Evolutionary conservation across 1,140 invertebrate species (phyloP), one percentile per base, ranked within the genome.

Genomic region (Oscheius sp.): DNA sequence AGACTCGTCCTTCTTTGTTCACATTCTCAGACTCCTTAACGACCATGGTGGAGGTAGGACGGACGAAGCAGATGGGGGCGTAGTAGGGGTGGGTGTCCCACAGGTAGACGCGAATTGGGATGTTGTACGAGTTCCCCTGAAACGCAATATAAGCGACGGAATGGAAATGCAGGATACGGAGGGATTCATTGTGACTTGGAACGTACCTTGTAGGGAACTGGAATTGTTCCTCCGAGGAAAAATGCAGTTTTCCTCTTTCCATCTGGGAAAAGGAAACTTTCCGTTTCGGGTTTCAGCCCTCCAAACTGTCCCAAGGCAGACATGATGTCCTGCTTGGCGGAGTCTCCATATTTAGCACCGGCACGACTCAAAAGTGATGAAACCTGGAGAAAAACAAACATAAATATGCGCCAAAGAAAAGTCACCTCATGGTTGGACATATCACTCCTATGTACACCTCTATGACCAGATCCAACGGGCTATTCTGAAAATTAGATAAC

Each of bases 1-100:
- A 97, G 69, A 99, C 90, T 87, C 94, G 94, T 29, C 96, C 96
- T 87, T 91, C 95, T 75, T 74, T 74, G 45, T 74, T 74, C 23
- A 74, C 72, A 46, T 64, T 45, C 55, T 74, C 72, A 4, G 63
- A 67, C 32, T 74, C 72, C 88, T 95, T 96, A 71, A 99, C 95
- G 65, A 90, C 89, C 96, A 99, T 99, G 74, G 92, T 92, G 64
- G 89, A 74, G 3, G 96, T 99, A 42, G 97, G 97, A 85, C 90
- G 92, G 0, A 99, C 96, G 86, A 92, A 99, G 83, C 94, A 96
- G 85, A 97, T 91, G n/a, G 97, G 97, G 23, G 94, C 92, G 87
- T 95, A 92, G 82, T 92, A 90, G 0, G 97, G 97, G 89, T 99
- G 93, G 31, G 93, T 96, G 82, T 99, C 93, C 89, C 95, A 90